phyloP scores from a whole-genome alignment of 2,888 invertebrate genomes.

The Phortica magna region DNA sequence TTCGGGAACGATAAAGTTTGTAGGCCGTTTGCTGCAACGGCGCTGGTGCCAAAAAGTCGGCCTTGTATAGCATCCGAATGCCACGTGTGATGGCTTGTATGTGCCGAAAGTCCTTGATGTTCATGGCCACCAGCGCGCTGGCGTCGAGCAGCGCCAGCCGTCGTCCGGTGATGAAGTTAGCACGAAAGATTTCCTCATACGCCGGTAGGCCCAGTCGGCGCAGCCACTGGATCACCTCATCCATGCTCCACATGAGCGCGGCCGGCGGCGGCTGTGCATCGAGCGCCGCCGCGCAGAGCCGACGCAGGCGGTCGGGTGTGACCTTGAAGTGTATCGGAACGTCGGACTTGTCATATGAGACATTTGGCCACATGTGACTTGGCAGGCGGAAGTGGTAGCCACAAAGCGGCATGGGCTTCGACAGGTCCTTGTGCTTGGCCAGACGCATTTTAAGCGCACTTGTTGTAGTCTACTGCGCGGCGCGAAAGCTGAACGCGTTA shows the following conservation, averaged over 20 bases:
- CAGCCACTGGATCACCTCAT: conserved; percentile 80
- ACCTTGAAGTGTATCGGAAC: conserved; percentile 61
- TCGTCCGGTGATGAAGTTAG: conserved; percentile 79
- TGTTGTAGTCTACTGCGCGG: neutral
- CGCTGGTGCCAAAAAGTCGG: neutral
- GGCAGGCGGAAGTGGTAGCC: conserved; percentile 63
- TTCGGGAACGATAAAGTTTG: conserved; percentile 10
- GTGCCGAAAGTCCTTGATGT: conserved; percentile 79
- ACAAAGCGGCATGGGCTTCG: conserved; percentile 40
- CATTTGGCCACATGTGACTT: conserved; percentile 61
- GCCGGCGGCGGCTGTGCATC: conserved; percentile 77
- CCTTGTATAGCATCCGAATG: conserved; percentile 73
- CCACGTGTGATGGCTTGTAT: conserved; percentile 74
- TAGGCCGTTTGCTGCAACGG: neutral
- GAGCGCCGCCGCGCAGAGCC: conserved; percentile 73
- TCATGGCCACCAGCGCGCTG: conserved; percentile 78
- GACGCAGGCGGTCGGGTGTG: conserved; percentile 79
- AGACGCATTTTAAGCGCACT: neutral
- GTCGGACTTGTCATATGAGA: conserved; percentile 58
- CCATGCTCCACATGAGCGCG: conserved; percentile 79
- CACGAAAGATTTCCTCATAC: conserved; percentile 79
- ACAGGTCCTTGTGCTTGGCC: conserved; percentile 23
- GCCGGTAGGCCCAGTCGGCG: conserved; percentile 78
- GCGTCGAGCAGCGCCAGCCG: conserved; percentile 79
- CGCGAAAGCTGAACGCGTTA: conserved; percentile 15